These are phyloP conservation scores for Python bivittatus DNA, from an alignment of 2,113 vertebrate genomes.

Conservation along the genomic window DNA sequence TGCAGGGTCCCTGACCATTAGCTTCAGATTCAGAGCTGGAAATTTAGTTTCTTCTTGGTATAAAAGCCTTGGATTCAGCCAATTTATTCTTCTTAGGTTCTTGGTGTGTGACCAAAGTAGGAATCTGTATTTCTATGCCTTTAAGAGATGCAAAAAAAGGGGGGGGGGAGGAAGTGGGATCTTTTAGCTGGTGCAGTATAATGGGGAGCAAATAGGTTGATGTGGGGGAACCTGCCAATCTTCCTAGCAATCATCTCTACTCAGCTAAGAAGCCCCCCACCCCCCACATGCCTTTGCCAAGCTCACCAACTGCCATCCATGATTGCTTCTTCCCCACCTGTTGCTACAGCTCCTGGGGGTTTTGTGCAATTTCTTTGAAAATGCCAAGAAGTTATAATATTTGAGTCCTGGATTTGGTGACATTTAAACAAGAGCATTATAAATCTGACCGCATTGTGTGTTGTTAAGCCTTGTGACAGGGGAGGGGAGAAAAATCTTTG, in stretches of 20 bases:
- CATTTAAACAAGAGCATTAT: slow-evolving; percentile 15
- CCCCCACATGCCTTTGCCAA: too few relatives aligned
- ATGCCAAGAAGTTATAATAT: slow-evolving; percentile 12
- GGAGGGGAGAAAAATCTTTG: neutral
- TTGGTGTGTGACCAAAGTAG: too few relatives aligned
- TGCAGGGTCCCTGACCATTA: neutral
- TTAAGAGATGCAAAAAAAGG: neutral
- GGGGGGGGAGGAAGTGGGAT: too few relatives aligned
- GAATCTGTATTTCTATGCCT: neutral
- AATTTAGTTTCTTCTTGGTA: neutral
- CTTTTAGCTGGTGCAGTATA: neutral
- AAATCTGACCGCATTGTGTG: neutral
- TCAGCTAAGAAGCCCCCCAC: neutral
- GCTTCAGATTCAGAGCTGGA: neutral
- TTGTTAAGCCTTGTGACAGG: neutral
- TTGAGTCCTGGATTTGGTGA: neutral
- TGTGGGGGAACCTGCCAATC: too few relatives aligned
- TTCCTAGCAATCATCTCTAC: neutral
- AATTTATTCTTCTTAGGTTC: neutral
- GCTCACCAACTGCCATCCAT: neutral
- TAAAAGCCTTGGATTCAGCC: neutral
- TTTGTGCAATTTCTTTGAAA: slow-evolving; percentile 9
- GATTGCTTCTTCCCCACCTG: neutral
- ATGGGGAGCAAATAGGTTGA: neutral
- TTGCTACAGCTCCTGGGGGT: too few relatives aligned